These are phyloP conservation scores for Pagrus major DNA, from an alignment of 2,113 vertebrate genomes.

Conservation along the genomic window DNA sequence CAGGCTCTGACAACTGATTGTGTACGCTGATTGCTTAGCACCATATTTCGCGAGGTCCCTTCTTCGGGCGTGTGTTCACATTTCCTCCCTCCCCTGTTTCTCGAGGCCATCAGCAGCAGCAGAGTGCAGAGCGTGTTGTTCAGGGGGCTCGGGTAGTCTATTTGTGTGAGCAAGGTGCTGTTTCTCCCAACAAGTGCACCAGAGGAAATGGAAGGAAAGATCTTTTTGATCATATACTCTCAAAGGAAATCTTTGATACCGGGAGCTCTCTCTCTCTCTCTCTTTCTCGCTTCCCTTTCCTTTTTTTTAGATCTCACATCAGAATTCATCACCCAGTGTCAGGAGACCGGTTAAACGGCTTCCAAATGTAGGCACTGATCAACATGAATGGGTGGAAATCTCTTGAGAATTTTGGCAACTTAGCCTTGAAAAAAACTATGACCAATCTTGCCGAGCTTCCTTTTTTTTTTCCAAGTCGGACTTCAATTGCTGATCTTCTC, in stretches of 20 bases:
- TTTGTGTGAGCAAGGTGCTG: slow-evolving; percentile 70
- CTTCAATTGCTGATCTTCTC: slow-evolving; percentile 32
- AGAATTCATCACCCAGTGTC: slow-evolving; percentile 45
- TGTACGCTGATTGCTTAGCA: slow-evolving; percentile 64
- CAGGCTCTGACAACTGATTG: slow-evolving; percentile 64
- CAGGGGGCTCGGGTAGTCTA: slow-evolving; percentile 20
- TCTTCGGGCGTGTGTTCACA: slow-evolving; percentile 40
- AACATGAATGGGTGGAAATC: slow-evolving; percentile 52
- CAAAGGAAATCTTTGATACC: slow-evolving; percentile 76
- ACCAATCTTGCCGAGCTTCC: slow-evolving; percentile 5
- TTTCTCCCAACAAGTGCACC: slow-evolving; percentile 61
- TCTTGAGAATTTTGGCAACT: slow-evolving; percentile 46
- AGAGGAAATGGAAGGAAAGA: slow-evolving; percentile 66
- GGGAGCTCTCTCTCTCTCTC: slow-evolving; percentile 26
- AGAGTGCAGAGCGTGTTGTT: slow-evolving; percentile 37
- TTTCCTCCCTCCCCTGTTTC: slow-evolving; percentile 46
- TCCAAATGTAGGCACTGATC: slow-evolving; percentile 58
- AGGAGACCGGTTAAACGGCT: slow-evolving; percentile 42
- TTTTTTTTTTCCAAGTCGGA: slow-evolving; percentile 22
- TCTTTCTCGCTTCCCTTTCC: neutral
- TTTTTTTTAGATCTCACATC: slow-evolving; percentile 36
- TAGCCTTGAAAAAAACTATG: slow-evolving; percentile 46
- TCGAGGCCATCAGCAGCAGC: slow-evolving; percentile 44
- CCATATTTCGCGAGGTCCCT: slow-evolving; percentile 40
- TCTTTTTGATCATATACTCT: slow-evolving; percentile 76